Conservation (phyloP, 2,113 vertebrate species). For the Psophia crepitans region DNA sequence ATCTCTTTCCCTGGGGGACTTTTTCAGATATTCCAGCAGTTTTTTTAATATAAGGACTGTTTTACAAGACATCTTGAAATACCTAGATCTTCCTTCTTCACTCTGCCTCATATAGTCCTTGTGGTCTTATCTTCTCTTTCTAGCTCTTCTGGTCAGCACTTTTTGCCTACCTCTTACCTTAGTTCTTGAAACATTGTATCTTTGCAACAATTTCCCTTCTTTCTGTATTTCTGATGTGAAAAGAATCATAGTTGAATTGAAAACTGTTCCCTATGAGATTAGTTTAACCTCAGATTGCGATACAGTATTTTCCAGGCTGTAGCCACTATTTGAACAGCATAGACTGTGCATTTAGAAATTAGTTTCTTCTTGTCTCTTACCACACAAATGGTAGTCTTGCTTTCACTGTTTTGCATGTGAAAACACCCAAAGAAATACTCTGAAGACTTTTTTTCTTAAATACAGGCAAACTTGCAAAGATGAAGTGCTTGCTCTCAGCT, state of each 20-base stretch:
- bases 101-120: neutral
- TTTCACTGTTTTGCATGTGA: neutral
- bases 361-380: neutral
- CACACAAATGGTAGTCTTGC: neutral
- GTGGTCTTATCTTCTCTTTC: neutral
- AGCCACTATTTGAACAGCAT: neutral
- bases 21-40: neutral
- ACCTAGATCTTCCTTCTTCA: neutral
- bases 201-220: neutral
- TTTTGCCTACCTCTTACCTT: neutral
- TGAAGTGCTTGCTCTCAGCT: neutral
- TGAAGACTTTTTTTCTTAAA: neutral
- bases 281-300: neutral
- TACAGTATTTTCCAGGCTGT: neutral
- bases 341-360: neutral
- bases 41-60: neutral
- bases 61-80: neutral
- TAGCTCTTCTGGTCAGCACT: neutral
- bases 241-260: neutral
- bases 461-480: neutral
- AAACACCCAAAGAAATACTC: neutral
- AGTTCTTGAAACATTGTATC: neutral
- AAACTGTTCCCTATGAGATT: neutral
- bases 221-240: neutral
- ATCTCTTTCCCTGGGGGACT: neutral